phyloP scores from a whole-genome alignment of 2,888 invertebrate genomes.

The Ophraella communa region DNA sequence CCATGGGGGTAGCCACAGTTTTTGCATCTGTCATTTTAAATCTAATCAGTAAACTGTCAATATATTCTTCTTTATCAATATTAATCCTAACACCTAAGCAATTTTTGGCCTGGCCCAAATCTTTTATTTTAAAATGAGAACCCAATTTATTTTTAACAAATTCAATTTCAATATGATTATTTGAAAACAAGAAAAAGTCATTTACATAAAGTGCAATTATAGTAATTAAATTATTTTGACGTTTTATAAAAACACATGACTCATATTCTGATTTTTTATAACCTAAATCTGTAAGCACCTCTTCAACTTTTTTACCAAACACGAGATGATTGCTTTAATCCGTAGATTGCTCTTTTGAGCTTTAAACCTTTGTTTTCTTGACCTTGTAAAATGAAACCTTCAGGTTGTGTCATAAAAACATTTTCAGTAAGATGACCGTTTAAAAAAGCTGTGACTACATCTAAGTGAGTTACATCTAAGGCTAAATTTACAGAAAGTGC shows the following conservation, averaged over 20 bases:
- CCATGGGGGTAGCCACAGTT: not conserved
- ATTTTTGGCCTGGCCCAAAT: slow-evolving; percentile 28
- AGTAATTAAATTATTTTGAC: slow-evolving; percentile 24
- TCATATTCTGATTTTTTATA: slow-evolving; percentile 34
- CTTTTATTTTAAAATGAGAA: slow-evolving; percentile 33
- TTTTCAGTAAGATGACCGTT: not conserved
- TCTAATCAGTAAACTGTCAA: not conserved
- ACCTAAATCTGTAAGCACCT: not conserved
- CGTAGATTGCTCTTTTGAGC: slow-evolving; percentile 8
- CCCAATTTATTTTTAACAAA: slow-evolving; percentile 32
- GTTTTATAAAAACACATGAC: slow-evolving; percentile 38
- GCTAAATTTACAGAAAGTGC: too few relatives aligned
- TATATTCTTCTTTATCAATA: not conserved
- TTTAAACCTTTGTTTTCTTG: slow-evolving; percentile 3
- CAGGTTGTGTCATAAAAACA: slow-evolving; percentile 7
- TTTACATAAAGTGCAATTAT: slow-evolving; percentile 37
- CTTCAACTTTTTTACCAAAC: slow-evolving; percentile 23
- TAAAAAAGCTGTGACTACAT: slow-evolving; percentile 4
- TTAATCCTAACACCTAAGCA: not conserved
- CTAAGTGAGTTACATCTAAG: slow-evolving; percentile 12
- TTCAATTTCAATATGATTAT: slow-evolving; percentile 22
- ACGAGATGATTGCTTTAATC: slow-evolving; percentile 23
- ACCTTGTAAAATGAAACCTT: not conserved
- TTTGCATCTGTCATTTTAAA: not conserved
- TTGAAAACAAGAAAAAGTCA: slow-evolving; percentile 41